Evolutionary conservation across 2,113 vertebrate genomes (phyloP), one percentile per base, ranked within the genome.

Genomic region (Manacus vitellinus): DNA sequence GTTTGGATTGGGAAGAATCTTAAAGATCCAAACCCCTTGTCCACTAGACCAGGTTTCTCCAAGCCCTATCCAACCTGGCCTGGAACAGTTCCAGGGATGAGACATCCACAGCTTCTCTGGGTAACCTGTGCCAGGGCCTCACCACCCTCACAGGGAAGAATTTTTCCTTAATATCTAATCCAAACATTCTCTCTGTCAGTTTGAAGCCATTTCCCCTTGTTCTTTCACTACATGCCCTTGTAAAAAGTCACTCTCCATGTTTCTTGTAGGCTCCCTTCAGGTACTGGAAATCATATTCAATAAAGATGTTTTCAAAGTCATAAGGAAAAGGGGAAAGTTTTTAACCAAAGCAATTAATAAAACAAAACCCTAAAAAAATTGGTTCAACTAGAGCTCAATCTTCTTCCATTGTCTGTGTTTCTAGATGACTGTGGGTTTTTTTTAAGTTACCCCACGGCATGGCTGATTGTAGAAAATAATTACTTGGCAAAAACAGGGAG

Each of bases 391-490:
- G 37, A 44, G 17, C 5, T 35, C n/a, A 49, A 27, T 31, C 6
- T 83, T 61, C 22, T 72, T 25, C 31, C n/a, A 33, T 2, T 44
- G 7, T 13, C 51, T 74, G 10, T 52, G 31, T 47, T 91, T 77
- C 18, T 18, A 71, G 1, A 37, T 54, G 0, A 72, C 17, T 25
- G 9, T 8, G 0, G 0, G 2, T 21, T 47, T 71, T 56, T 21
- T 70, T 56, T 23, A 2, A 58, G 52, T 16, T 77, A 47, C 10
- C 22, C 10, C 16, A 31, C 14, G 3, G 73, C 4, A 9, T 4
- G 5, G 9, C 4, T 51, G 43, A 77, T 10, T 30, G 20, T 6
- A 90, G 30, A 76, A 71, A 91, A 58, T 1, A 87, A 62, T 24
- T 49, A 43, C 9, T 63, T 39, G 9, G 6, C 18, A 82, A 95